These are phyloP conservation scores for Champsocephalus gunnari DNA, from an alignment of 2,797 vertebrate genomes.

Conservation along the genomic window DNA sequence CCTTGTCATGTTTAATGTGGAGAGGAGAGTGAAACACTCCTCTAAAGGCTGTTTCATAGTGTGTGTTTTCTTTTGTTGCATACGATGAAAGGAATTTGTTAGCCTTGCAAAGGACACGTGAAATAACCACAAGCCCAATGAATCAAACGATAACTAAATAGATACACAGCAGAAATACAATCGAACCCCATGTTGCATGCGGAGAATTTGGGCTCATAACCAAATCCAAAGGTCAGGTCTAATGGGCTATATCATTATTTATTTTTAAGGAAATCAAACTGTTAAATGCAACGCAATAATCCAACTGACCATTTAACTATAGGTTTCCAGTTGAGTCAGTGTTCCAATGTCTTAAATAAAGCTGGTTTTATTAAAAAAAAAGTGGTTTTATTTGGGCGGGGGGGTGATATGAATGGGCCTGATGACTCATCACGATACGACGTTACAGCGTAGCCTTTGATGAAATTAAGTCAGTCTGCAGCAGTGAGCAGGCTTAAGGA, in stretches of 20 bases:
- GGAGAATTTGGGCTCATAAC: too few relatives aligned
- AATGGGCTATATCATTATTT: too few relatives aligned
- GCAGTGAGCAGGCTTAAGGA: neutral
- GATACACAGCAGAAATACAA: neutral
- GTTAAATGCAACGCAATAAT: too few relatives aligned
- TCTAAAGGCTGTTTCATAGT: neutral
- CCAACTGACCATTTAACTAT: too few relatives aligned
- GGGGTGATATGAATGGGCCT: neutral
- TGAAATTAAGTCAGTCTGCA: neutral
- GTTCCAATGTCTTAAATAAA: too few relatives aligned
- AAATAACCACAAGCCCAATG: neutral
- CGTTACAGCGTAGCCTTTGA: neutral
- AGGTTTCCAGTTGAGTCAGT: too few relatives aligned
- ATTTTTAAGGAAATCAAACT: too few relatives aligned
- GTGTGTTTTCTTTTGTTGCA: conserved; percentile 13
- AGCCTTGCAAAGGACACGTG: neutral
- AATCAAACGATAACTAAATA: neutral
- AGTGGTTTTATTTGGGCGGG: neutral
- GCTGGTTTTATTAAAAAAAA: too few relatives aligned
- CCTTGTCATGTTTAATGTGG: neutral
- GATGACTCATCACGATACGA: neutral
- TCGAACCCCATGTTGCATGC: neutral
- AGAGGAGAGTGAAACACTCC: neutral
- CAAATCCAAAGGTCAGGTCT: too few relatives aligned
- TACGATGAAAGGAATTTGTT: conserved; percentile 31